Base-by-base conservation (phyloP, 2,113 vertebrate species). In the Stomatorhinus ivindoensis region DNA sequence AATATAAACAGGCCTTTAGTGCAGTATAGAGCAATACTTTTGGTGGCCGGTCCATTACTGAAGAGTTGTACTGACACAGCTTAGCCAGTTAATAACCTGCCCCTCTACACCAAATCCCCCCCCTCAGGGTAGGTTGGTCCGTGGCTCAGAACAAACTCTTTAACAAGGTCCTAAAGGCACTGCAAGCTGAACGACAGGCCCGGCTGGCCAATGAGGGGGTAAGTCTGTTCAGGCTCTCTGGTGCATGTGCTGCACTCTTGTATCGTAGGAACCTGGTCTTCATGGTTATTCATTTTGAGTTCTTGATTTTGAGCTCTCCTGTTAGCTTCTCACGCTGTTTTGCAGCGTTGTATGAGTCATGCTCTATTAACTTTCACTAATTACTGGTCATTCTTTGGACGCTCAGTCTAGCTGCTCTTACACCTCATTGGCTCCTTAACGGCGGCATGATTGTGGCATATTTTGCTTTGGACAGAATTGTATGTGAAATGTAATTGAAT, bases 121-220 rank as follows among this genome's bases (percentile, higher is more conserved):
- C 53, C 53, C 90, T 91, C 91, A 99, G 98, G 95, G 94, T 96
- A 8, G 98, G 98, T n/a, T 99, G 98, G 98, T 98, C 97, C 0
- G 89, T 97, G 92, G 94, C 97, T 11, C 98, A 99, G 94, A 99
- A 97, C 94, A 99, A 99, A 91, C 95, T 99, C 0, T 99, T 99
- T 90, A 99, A 99, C 92, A 99, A 99, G 95, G 97, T 98, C 69
- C 95, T 99, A 90, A 99, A 99, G 93, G 97, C 98, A 0, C 94
- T 99, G 90, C 98, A 99, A 89, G 97, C 96, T 0, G 98, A 99
- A 94, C 93, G 98, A 87, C 95, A 99, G 82, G 97, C 98, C 51
- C 96, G 98, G 35, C 92, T 99, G 92, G 97, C 98, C 88, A 99
- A 98, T 15, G 98, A 99, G 91, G 96, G 97, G 95, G 98, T 99